Evolutionary conservation across 2,113 vertebrate genomes (phyloP).

Genomic region (Oxygymnocypris stewartii): DNA sequence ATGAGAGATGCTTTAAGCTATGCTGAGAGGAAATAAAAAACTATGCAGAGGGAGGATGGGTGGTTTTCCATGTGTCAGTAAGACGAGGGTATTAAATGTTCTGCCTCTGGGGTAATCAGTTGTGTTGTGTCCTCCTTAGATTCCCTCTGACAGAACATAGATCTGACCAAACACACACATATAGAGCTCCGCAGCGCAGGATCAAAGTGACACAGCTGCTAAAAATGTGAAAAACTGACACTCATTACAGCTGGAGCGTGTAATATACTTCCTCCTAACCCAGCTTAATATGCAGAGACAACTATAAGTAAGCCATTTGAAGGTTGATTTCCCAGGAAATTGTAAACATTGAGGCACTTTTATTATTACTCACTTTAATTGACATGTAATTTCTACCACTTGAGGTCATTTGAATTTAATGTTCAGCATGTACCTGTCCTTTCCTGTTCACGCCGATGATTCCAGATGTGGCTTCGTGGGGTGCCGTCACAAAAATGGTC

Average conservation of each 20-base stretch:
- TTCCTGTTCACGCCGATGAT: conserved; percentile 99
- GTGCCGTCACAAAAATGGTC: conserved; percentile 97
- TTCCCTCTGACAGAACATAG: neutral
- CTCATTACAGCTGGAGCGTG: neutral
- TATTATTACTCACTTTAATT: neutral
- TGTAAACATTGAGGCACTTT: neutral
- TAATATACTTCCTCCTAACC: neutral
- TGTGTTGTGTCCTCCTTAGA: neutral
- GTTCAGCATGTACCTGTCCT: conserved; percentile 83
- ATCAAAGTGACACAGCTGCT: conserved; percentile 19
- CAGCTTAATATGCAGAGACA: neutral
- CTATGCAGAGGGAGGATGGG: neutral
- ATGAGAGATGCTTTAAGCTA: neutral
- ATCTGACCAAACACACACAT: neutral
- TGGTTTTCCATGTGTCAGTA: conserved; percentile 17
- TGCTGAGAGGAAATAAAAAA: conserved; percentile 42
- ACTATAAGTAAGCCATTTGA: neutral
- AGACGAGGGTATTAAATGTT: conserved; percentile 5
- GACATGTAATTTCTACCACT: neutral
- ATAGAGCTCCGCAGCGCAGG: neutral
- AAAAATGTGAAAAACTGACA: conserved; percentile 11
- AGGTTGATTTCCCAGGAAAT: neutral
- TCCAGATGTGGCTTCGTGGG: conserved; percentile 95
- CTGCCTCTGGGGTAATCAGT: conserved; percentile 2
- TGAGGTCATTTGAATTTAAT: neutral